A percentile compares a stretch with the other conserved stretches of the same genome.
Conservation (phyloP, 2,113 vertebrate genomes). For the Petromus typicus region DNA sequence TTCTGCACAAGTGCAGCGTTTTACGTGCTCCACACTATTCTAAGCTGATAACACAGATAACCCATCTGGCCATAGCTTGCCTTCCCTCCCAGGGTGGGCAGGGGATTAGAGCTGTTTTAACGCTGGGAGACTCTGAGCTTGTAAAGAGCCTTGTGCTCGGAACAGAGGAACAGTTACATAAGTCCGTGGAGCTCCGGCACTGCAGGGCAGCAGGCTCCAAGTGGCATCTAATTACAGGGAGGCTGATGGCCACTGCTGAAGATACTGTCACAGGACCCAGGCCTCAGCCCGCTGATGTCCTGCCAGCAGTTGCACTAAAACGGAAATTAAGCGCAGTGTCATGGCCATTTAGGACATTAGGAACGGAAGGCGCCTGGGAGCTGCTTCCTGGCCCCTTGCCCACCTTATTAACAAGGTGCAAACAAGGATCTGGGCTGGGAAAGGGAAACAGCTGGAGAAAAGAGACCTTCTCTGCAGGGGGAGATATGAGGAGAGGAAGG, state of each 20-base stretch:
- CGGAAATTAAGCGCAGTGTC: conserved; percentile 67
- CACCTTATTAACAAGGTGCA: conserved; percentile 70
- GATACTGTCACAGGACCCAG: conserved; percentile 76
- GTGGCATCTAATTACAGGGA: conserved; percentile 83
- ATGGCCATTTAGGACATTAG: conserved; percentile 74
- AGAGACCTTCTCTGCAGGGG: conserved; percentile 46
- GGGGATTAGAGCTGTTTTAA: conserved; percentile 71
- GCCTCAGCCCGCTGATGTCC: conserved; percentile 75
- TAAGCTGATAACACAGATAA: conserved; percentile 69
- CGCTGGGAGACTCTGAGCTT: conserved; percentile 49
- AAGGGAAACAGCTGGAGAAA: conserved; percentile 41
- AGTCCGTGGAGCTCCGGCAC: conserved; percentile 35
- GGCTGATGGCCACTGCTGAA: conserved; percentile 73
- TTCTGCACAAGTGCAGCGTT: background rate
- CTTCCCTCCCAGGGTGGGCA: conserved; percentile 65
- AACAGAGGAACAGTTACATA: conserved; percentile 56
- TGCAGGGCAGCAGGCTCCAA: conserved; percentile 43
- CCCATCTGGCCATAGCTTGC: conserved; percentile 55
- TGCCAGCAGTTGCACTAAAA: conserved; percentile 76
- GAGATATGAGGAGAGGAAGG: conserved; percentile 54
- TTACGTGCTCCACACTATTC: conserved; percentile 30
- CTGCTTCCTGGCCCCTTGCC: conserved; percentile 75
- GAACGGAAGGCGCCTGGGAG: conserved; percentile 30
- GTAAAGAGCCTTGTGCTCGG: conserved; percentile 62
- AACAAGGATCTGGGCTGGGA: conserved; percentile 38